Base-by-base conservation (phyloP, 2,113 vertebrate species). In the Alexandromys fortis region DNA sequence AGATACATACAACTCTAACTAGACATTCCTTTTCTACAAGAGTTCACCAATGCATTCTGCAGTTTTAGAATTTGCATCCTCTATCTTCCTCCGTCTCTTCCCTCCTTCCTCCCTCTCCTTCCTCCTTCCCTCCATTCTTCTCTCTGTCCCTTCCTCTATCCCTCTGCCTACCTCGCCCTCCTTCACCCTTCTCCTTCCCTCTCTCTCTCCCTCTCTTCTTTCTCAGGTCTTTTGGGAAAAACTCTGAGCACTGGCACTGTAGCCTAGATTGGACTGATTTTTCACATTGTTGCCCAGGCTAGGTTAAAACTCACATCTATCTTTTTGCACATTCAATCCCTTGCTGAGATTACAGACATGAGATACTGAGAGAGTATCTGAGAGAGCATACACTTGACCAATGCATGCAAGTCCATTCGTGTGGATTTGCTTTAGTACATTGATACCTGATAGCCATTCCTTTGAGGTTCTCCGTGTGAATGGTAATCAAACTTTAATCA, bases 391-490 rank as follows among this genome's bases (percentile, higher is more conserved):
- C n/a, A 90, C 93, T 94, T 93, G 58, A 76, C 75, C 33, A 79
- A 17, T 58, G 10, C 17, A 55, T 55, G n/a, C 65, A 75, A 2
- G 30, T 79, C 16, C 3, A n/a, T 3, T 81, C 42, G 16, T 16
- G 49, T 7, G 6, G 24, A 47, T 16, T 58, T 83, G 45, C 42
- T 90, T 67, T 35, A 83, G 55, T 30, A 58, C 33, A 22, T 30
- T 65, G 91, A 55, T 65, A 93, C 26, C 55, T 90, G 55, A 79
- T 88, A 85, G 91, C 61, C 65, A 63, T 63, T 87, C 63, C 63
- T 38, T 83, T 75, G 61, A 94, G 49, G 49, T 68, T 22, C 45
- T 28, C 92, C 92, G 8, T 90, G n/a, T 28, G 94, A 93, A 94
- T 52, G 45, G 65, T 21, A 70, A 65, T 78, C 33, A 79, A 92